Conservation (phyloP, 1,140 invertebrate species). For the Tetramorium alpestre region DNA sequence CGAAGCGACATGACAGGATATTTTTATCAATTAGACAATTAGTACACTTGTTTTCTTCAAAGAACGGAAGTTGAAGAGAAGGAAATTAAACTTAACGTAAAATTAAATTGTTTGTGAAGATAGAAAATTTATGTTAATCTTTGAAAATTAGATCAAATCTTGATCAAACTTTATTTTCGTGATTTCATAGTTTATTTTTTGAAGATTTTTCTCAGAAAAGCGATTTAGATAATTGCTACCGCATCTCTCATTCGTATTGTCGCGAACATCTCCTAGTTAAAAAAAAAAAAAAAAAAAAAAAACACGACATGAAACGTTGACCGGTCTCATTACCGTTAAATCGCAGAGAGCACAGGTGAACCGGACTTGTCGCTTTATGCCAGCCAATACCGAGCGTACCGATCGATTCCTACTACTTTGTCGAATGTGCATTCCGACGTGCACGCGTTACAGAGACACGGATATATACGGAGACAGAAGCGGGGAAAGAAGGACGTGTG, state of each 20-base stretch:
- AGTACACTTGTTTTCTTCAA: not conserved
- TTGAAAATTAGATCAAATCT: not conserved
- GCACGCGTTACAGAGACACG: constrained; percentile 9
- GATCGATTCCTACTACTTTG: constrained; percentile 58
- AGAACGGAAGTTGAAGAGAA: not conserved
- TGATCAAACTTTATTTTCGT: not conserved
- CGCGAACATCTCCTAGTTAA: not conserved
- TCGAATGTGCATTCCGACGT: constrained; percentile 31
- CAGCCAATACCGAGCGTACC: constrained; percentile 24
- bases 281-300: constrained; percentile 6
- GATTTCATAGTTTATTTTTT: not conserved
- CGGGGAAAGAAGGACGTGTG: constrained; percentile 23
- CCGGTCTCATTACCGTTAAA: constrained; percentile 45
- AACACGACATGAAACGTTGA: not conserved
- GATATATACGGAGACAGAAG: not conserved
- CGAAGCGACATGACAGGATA: not conserved
- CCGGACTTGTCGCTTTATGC: constrained; percentile 33
- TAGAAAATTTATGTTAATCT: not conserved
- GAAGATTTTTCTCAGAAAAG: not conserved
- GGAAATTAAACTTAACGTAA: not conserved
- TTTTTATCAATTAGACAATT: not conserved
- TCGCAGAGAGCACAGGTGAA: not conserved
- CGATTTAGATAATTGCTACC: not conserved
- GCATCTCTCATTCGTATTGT: not conserved
- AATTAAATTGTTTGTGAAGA: not conserved